Evolutionary conservation across 2,113 vertebrate species (phyloP).

Genomic region (Psittacula cyanocephala): DNA sequence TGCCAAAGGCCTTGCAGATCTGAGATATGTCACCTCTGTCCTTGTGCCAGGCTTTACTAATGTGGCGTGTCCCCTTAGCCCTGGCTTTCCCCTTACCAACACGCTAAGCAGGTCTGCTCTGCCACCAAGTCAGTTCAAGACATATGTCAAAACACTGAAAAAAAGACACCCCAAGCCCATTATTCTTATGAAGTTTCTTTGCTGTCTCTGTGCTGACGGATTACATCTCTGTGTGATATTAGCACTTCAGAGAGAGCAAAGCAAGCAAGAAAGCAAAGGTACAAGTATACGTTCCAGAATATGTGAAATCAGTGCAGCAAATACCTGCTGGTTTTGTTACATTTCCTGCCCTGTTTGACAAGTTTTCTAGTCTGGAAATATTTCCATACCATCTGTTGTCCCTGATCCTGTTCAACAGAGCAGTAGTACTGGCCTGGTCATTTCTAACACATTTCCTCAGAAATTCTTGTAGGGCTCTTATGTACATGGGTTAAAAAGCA

Average conservation of each 20-base stretch:
- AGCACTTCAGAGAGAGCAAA: neutral
- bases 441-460: neutral
- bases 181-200: rapidly evolving
- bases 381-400: neutral
- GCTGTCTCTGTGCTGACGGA: neutral
- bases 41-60: neutral
- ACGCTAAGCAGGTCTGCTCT: neutral
- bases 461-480: neutral
- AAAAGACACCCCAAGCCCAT: rapidly evolving
- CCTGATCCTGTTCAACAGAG: neutral
- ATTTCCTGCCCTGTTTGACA: neutral
- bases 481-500: neutral
- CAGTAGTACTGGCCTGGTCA: neutral
- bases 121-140: neutral
- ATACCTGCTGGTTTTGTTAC: neutral
- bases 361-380: neutral
- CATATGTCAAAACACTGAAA: neutral
- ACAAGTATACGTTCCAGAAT: neutral
- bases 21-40: neutral
- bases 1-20: neutral
- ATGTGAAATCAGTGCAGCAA: neutral
- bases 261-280: neutral
- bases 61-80: neutral
- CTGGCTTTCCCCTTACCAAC: neutral
- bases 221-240: neutral